phyloP scores from a whole-genome alignment of 2,113 vertebrate genomes.

The Caloenas nicobarica region DNA sequence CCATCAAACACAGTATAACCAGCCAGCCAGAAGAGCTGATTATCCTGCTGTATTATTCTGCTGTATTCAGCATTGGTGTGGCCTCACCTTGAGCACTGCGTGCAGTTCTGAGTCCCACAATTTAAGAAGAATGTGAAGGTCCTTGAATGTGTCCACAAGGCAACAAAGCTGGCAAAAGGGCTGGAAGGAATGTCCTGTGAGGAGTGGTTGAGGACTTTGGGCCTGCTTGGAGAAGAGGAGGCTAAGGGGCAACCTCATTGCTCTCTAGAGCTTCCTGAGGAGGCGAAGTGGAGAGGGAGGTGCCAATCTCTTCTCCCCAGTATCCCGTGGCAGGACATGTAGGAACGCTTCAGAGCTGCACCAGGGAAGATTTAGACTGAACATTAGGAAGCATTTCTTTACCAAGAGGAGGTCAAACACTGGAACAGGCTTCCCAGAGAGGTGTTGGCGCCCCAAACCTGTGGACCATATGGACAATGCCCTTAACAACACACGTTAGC shows the following conservation, averaged over 20 bases:
- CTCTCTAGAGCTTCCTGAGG: background rate
- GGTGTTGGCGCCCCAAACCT: too few relatives aligned
- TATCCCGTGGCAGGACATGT: rapidly evolving
- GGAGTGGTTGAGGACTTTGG: background rate
- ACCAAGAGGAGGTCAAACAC: rapidly evolving
- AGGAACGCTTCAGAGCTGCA: background rate
- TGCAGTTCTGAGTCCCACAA: background rate
- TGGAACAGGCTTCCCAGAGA: background rate
- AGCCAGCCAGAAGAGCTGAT: too few relatives aligned
- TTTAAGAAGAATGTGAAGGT: background rate
- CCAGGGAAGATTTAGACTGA: background rate
- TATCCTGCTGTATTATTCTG: background rate
- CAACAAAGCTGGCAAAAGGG: background rate
- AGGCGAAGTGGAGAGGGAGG: background rate
- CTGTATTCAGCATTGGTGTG: rapidly evolving
- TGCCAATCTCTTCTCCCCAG: background rate
- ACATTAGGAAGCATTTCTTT: background rate
- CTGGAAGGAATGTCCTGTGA: background rate
- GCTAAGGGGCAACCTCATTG: background rate
- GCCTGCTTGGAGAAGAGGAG: background rate
- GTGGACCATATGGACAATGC: too few relatives aligned
- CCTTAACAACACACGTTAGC: background rate
- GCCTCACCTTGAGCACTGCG: background rate
- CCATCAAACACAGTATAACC: too few relatives aligned
- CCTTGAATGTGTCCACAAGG: background rate